These are phyloP conservation scores for Amblyopsis hoosieri DNA, from an alignment of 2,797 vertebrate genomes.

Conservation along the genomic window DNA sequence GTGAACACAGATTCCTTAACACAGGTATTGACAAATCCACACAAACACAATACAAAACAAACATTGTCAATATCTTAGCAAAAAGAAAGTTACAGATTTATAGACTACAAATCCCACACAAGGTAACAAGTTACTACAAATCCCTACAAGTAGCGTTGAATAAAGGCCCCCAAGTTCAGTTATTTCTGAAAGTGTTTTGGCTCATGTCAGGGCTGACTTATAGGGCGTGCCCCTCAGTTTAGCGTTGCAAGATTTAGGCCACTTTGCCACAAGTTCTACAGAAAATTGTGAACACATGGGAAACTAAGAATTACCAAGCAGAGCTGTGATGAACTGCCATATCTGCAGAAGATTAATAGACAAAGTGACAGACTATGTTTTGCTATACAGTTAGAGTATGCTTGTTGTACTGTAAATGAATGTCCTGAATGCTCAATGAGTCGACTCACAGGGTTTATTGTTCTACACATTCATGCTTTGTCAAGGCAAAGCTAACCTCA, in stretches of 20 bases:
- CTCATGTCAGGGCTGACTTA: conserved; percentile 23
- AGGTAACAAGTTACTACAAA: background rate
- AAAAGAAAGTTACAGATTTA: conserved; percentile 3
- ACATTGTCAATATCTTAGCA: background rate
- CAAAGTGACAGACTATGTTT: background rate
- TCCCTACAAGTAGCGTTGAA: conserved; percentile 28
- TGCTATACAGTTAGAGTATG: background rate
- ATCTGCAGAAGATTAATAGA: conserved; percentile 3
- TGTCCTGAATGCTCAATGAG: conserved; percentile 19
- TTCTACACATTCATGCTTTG: background rate
- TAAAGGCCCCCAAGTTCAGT: conserved; percentile 11
- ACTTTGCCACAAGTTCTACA: conserved; percentile 30
- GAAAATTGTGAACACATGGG: conserved; percentile 39
- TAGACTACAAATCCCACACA: too few relatives aligned
- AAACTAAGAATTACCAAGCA: conserved; percentile 30
- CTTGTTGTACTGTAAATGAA: conserved; percentile 8
- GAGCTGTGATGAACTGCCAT: conserved; percentile 15
- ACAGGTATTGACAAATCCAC: background rate
- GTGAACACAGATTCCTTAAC: too few relatives aligned
- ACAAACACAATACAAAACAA: conserved; percentile 7
- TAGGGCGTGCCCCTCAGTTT: conserved; percentile 38
- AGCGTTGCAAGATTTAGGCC: conserved; percentile 28
- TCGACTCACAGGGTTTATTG: background rate
- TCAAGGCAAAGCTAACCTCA: background rate
- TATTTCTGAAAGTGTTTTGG: conserved; percentile 26